These are phyloP conservation scores for Cecidostiba fungosa DNA, from an alignment of 2,888 invertebrate genomes.

Conservation along the genomic window DNA sequence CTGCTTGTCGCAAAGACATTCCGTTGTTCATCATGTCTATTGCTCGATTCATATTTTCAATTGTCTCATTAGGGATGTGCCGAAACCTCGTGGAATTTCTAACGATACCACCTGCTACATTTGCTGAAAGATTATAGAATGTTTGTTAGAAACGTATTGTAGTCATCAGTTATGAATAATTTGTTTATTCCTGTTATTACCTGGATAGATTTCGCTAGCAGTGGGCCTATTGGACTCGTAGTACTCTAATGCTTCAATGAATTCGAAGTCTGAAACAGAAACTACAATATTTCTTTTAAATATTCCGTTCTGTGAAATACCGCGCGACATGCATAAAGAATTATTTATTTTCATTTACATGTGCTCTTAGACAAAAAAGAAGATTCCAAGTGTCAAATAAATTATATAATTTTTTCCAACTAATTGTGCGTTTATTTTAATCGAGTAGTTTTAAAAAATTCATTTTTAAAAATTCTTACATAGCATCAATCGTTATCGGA, in stretches of 20 bases:
- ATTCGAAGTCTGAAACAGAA: conserved; percentile 20
- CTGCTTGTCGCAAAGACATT: conserved; percentile 11
- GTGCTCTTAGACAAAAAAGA: background rate
- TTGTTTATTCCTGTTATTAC: background rate
- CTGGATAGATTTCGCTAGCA: background rate
- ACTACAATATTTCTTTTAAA: background rate
- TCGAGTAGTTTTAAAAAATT: no score
- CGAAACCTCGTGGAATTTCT: background rate
- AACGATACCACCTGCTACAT: background rate
- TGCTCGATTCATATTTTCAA: background rate
- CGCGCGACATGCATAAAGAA: background rate
- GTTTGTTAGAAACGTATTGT: background rate
- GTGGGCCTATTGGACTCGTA: background rate
- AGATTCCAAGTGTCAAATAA: background rate
- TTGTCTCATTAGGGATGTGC: background rate
- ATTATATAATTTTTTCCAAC: background rate
- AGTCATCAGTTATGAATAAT: background rate
- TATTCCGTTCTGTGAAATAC: background rate
- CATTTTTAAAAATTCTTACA: no score
- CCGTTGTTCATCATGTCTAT: conserved; percentile 2
- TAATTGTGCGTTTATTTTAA: no score
- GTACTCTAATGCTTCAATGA: background rate
- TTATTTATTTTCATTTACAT: background rate
- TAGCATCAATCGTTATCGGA: no score
- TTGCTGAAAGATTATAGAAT: background rate